phyloP scores from a whole-genome alignment of 2,888 invertebrate genomes.

The Tenthredo livida region DNA sequence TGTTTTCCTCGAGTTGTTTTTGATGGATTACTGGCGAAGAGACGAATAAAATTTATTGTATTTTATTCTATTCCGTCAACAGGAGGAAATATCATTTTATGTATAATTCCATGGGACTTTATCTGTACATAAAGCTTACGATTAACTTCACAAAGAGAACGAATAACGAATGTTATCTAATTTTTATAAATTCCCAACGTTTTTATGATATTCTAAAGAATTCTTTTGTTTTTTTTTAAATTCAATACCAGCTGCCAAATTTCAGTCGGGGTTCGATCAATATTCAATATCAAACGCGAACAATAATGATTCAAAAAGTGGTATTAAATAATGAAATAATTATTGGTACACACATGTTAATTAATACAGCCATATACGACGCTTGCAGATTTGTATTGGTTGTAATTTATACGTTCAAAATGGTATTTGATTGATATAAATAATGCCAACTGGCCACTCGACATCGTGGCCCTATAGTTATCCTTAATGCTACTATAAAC shows the following conservation, averaged over 20 bases:
- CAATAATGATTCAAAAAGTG: background rate
- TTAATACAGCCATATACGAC: background rate
- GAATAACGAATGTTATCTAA: background rate
- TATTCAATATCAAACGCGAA: background rate
- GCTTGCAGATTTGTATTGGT: background rate
- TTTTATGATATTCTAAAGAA: too few relatives aligned
- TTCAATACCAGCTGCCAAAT: background rate
- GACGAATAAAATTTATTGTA: background rate
- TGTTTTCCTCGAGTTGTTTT: background rate
- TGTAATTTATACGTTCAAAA: constrained; percentile 5
- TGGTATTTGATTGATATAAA: constrained; percentile 28
- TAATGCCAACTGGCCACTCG: constrained; percentile 16
- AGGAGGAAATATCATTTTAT: background rate
- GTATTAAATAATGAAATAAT: background rate
- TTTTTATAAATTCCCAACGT: background rate
- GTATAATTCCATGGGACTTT: background rate
- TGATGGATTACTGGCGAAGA: background rate
- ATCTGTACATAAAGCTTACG: background rate
- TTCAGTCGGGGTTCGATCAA: background rate
- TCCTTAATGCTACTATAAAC: constrained; percentile 37
- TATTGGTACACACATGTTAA: background rate
- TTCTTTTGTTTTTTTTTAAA: too few relatives aligned
- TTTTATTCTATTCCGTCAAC: background rate
- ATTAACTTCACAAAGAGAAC: background rate
- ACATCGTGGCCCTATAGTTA: constrained; percentile 6